Evolutionary conservation across 2,797 vertebrate species (phyloP).

Genomic region (Clamator glandarius): DNA sequence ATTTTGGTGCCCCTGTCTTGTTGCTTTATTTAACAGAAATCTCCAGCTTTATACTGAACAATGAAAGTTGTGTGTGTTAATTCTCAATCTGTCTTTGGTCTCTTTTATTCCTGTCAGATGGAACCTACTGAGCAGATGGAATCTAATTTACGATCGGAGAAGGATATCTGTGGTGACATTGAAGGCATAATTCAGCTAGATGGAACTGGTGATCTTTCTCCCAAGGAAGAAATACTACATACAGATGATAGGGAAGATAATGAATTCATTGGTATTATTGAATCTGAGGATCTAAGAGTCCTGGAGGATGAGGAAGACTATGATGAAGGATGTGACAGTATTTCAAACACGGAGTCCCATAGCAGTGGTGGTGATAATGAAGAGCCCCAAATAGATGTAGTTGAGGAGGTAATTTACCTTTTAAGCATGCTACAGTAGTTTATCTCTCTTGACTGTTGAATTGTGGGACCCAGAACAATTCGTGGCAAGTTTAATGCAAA

Average conservation of each 20-base stretch:
- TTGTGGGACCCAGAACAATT: background rate
- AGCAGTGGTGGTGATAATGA: conserved; percentile 80
- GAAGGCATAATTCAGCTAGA: conserved; percentile 90
- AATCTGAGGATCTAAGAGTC: conserved; percentile 85
- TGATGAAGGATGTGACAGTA: conserved; percentile 77
- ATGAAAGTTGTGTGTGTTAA: background rate
- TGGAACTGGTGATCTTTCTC: conserved; percentile 84
- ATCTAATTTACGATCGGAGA: conserved; percentile 25
- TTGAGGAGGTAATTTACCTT: conserved; percentile 76
- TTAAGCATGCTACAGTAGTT: background rate
- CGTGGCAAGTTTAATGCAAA: background rate
- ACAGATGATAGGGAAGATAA: conserved; percentile 81
- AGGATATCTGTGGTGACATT: conserved; percentile 74
- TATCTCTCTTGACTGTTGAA: background rate
- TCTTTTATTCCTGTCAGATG: conserved; percentile 9
- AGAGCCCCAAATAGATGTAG: conserved; percentile 75
- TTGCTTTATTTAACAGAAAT: background rate
- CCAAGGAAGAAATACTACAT: conserved; percentile 79
- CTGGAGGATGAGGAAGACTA: conserved; percentile 82
- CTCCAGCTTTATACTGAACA: background rate
- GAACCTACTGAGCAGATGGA: conserved; percentile 45
- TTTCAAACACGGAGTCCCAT: conserved; percentile 67
- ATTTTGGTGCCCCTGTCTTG: background rate
- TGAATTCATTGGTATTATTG: conserved; percentile 86
- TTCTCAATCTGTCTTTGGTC: conserved; percentile 7